Base-by-base conservation (phyloP, 2,113 vertebrate species). In the Nothoprocta perdicaria region DNA sequence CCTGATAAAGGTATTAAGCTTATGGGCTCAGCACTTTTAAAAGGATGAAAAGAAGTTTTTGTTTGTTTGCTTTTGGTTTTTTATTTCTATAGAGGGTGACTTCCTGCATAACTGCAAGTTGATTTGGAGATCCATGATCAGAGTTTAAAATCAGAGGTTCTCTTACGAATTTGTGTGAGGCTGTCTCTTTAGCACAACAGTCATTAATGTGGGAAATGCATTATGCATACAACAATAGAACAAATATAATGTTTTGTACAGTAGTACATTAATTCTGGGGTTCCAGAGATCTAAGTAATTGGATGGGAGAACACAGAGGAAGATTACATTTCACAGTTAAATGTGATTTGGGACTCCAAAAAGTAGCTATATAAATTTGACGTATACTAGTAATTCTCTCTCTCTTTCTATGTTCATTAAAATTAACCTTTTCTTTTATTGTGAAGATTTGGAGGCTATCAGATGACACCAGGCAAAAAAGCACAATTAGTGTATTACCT, bases 271-370 rank as follows among this genome's bases (percentile, higher is more conserved):
- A 87, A 62, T 80, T 85, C 31, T 83, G 15, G 17, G 6, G 27
- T 27, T 69, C 35, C 24, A 10, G 84, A 72, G 29, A 69, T 50
- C 58, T 73, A 81, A 92, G 33, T 82, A 84, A 65, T 53, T 53
- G 41, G n/a, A 65, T 78, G 21, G 86, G 43, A 79, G 41, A 92
- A 61, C 46, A 71, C 10, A n/a, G 26, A 61, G 8, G 41, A 80
- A 72, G 57, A 68, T 71, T 88, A 16, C 24, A 68, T 89, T 93
- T 86, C 78, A 62, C 23, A 62, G 29, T 79, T 86, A 66, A 87
- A 69, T 77, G 45, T 69, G 45, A 82, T 79, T 71, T 73, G 74
- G 29, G 18, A 7, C 35, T 79, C 45, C 81, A 43, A 79, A 66
- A 86, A 33, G 9, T 48, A 83, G n/a, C 52, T 52, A 80, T 71